phyloP scores from a whole-genome alignment of 2,888 invertebrate species.

The Dryocosmus kuriphilus region DNA sequence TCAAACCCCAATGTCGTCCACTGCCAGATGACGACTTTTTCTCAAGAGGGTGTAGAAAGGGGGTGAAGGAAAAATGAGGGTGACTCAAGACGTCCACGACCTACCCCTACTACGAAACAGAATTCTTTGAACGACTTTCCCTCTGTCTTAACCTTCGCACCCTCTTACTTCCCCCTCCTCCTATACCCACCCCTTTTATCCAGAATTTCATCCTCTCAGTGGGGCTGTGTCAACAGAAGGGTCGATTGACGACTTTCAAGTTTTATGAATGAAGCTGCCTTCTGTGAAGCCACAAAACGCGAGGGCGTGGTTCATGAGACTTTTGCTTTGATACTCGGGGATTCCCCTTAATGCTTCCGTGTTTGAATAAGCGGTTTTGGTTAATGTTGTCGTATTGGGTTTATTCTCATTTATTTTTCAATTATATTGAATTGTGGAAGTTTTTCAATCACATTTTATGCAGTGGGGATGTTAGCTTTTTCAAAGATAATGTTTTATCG shows the following conservation, averaged over 20 bases:
- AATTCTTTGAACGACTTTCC: constrained; percentile 62
- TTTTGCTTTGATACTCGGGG: neutral
- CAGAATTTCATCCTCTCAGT: constrained; percentile 27
- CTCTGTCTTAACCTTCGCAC: constrained; percentile 23
- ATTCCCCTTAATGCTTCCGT: constrained; percentile 2
- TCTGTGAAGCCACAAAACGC: constrained; percentile 19
- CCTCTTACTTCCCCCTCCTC: constrained; percentile 44
- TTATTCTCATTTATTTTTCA: neutral
- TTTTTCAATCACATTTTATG: neutral
- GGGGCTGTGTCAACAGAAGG: constrained; percentile 52
- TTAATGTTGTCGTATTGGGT: neutral
- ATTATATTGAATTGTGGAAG: neutral
- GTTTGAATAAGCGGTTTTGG: neutral
- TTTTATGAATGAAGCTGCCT: constrained; percentile 60
- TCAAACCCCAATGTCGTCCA: constrained; percentile 54
- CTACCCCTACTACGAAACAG: constrained; percentile 71
- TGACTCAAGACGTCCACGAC: constrained; percentile 70
- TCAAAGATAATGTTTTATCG: too few species aligned
- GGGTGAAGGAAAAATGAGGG: constrained; percentile 70
- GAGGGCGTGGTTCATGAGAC: constrained; percentile 11
- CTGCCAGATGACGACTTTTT: constrained; percentile 65
- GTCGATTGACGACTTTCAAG: constrained; percentile 51
- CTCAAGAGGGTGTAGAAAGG: constrained; percentile 55
- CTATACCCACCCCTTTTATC: constrained; percentile 34
- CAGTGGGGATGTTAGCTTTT: too few species aligned